These are phyloP conservation scores for Chloroclystis v-ata DNA, from an alignment of 2,888 invertebrate genomes.

Conservation along the genomic window DNA sequence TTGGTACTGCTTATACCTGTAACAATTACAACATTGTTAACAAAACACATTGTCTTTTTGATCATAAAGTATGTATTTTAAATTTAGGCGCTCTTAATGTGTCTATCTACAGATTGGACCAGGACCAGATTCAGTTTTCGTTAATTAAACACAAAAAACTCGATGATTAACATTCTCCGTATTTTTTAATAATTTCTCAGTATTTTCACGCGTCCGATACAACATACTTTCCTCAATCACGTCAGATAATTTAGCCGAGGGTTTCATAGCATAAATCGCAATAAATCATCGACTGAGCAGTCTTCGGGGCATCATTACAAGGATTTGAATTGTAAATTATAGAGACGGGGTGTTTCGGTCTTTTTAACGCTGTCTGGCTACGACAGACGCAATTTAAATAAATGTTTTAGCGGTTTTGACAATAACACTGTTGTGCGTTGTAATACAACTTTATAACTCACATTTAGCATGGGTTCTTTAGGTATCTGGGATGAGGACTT, in stretches of 20 bases:
- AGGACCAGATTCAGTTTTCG: no score
- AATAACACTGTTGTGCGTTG: no score
- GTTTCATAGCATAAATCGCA: slow-evolving; percentile 19
- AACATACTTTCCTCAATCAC: slow-evolving; percentile 2
- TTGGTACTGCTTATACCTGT: slow-evolving; percentile 51
- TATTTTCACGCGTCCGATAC: neutral
- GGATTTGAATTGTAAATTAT: slow-evolving; percentile 39
- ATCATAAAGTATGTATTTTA: no score
- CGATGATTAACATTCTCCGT: no score
- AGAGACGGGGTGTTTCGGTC: neutral
- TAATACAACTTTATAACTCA: no score
- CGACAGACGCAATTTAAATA: neutral
- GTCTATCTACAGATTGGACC: no score
- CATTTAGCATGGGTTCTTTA: no score
- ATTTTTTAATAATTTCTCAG: neutral
- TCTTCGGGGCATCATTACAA: slow-evolving; percentile 28
- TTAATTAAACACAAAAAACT: no score
- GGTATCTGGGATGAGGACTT: no score
- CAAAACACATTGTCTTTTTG: no score
- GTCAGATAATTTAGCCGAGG: slow-evolving; percentile 2
- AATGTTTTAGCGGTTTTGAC: no score
- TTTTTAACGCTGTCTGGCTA: neutral
- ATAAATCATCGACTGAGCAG: slow-evolving; percentile 19
- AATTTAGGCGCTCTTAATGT: no score
- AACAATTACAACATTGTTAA: slow-evolving; percentile 1